A percentile compares a stretch with the other conserved stretches of the same genome.
phyloP scores from a whole-genome alignment of 2,113 vertebrate species.

The Gracilinanus agilis region DNA sequence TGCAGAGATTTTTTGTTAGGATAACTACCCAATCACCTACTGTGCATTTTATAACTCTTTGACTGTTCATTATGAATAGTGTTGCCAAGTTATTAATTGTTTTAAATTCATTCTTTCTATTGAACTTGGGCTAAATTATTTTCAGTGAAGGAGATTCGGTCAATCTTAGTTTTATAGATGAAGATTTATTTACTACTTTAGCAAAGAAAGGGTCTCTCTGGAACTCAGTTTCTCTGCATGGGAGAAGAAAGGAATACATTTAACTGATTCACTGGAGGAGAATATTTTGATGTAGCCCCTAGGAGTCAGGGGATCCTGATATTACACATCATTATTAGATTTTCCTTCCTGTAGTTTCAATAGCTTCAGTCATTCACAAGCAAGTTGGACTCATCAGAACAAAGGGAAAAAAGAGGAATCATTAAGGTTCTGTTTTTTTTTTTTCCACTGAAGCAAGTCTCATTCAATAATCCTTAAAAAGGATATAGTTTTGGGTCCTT shows the following conservation, averaged over 20 bases:
- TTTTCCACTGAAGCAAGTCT: conserved; percentile 69
- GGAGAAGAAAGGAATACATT: background rate
- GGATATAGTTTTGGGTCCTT: conserved; percentile 34
- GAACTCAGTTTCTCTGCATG: background rate
- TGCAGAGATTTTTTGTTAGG: background rate
- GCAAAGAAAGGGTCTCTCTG: background rate
- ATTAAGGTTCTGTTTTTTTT: too few species aligned
- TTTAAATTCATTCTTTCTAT: background rate
- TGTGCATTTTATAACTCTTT: background rate
- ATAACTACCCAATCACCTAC: background rate
- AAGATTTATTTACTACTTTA: background rate
- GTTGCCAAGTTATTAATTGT: background rate
- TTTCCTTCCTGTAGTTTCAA: conserved; percentile 33
- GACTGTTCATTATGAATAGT: background rate
- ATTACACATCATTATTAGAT: conserved; percentile 10
- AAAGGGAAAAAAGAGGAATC: conserved; percentile 57
- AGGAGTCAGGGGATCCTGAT: background rate
- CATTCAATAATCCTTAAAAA: conserved; percentile 43
- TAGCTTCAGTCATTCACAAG: conserved; percentile 58
- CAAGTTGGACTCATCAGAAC: conserved; percentile 40
- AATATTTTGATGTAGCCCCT: conserved; percentile 22
- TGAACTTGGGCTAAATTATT: background rate
- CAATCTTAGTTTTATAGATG: background rate
- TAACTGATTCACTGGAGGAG: background rate
- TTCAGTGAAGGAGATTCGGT: background rate